Conservation (phyloP, 2,113 vertebrate species). For the Toxotes chatareus region DNA sequence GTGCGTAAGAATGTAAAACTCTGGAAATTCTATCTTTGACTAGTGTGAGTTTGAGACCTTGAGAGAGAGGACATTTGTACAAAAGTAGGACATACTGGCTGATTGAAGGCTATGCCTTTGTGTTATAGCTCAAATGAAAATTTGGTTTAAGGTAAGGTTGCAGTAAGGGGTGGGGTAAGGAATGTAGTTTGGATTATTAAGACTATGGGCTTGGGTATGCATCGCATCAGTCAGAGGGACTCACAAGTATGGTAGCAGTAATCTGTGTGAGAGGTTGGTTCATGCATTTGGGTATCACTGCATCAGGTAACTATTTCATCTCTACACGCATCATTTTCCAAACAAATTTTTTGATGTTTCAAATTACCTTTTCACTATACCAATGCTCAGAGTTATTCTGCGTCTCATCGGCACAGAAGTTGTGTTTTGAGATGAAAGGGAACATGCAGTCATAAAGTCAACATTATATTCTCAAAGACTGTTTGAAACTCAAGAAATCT, state of each 20-base stretch:
- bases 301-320: constrained; percentile 46
- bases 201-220: neutral
- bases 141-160: neutral
- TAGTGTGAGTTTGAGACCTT: neutral
- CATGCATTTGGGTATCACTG: constrained; percentile 30
- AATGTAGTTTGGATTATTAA: neutral
- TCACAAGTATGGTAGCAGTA: constrained; percentile 1
- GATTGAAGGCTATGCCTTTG: neutral
- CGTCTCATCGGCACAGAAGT: constrained; percentile 40
- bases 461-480: constrained; percentile 62
- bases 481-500: constrained; percentile 49
- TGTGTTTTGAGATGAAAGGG: constrained; percentile 61
- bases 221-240: neutral
- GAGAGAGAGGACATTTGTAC: neutral
- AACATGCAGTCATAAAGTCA: constrained; percentile 50
- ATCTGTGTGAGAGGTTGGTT: constrained; percentile 1
- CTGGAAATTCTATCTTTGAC: constrained; percentile 21
- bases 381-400: constrained; percentile 32
- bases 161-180: neutral
- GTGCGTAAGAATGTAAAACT: neutral
- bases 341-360: constrained; percentile 52
- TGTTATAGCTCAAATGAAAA: neutral
- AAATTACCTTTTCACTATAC: constrained; percentile 53
- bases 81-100: neutral
- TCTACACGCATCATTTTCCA: constrained; percentile 39